phyloP scores from a whole-genome alignment of 2,113 vertebrate genomes.

The Jacana jacana region DNA sequence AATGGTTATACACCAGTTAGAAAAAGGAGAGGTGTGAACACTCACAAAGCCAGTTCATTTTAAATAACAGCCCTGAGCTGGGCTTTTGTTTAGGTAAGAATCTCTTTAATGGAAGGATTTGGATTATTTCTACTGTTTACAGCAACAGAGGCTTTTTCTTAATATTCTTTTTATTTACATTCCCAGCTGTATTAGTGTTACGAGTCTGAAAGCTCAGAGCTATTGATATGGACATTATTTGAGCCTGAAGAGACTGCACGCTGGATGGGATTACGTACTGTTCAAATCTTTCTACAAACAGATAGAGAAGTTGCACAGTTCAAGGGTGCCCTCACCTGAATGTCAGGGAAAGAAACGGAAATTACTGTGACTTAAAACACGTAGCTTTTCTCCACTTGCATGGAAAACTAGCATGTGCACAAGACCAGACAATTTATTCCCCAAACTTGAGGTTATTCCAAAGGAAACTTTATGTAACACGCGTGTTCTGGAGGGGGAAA shows the following conservation, averaged over 20 bases:
- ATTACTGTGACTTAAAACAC: background rate
- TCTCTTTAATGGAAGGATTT: background rate
- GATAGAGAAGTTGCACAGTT: conserved; percentile 47
- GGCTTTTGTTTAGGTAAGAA: background rate
- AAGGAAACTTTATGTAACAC: background rate
- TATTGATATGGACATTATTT: background rate
- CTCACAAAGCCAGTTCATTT: background rate
- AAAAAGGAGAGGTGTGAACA: background rate
- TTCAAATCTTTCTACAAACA: background rate
- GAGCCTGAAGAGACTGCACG: background rate
- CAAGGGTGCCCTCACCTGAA: conserved; percentile 63
- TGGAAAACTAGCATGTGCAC: background rate
- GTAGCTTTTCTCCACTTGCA: background rate
- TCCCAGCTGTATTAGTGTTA: background rate
- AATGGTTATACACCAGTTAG: background rate
- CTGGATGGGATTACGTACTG: background rate
- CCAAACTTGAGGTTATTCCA: background rate
- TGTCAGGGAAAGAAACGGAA: conserved; percentile 38
- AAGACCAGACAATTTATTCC: background rate
- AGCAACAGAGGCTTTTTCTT: background rate
- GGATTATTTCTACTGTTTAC: background rate
- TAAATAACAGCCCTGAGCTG: background rate
- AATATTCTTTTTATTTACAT: conserved; percentile 27
- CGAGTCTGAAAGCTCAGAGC: background rate
- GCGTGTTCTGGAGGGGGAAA: accelerated